Conservation (phyloP, 2,888 invertebrate genomes). For the Crocallis elinguaria region DNA sequence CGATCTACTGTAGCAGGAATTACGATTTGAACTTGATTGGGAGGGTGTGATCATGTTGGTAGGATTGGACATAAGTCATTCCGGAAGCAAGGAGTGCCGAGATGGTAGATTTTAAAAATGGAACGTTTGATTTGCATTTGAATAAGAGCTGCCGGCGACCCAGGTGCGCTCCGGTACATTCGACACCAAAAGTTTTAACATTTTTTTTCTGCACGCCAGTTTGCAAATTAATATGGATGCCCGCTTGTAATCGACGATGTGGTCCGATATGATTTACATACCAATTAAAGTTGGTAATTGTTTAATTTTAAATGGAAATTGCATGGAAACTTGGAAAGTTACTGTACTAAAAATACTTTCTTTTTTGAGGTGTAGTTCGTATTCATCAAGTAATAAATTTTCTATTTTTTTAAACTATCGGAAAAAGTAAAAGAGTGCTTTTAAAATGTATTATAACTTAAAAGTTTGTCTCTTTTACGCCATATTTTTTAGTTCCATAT, state of each 20-base stretch:
- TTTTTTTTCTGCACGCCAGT: conserved; percentile 46
- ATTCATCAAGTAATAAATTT: too few species aligned
- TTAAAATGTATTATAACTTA: too few species aligned
- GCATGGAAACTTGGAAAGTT: background rate
- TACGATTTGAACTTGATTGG: conserved; percentile 50
- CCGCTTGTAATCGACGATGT: conserved; percentile 65
- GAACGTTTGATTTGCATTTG: conserved; percentile 86
- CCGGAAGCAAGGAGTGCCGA: conserved; percentile 80
- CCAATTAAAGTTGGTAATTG: conserved; percentile 44
- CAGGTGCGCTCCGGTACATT: conserved; percentile 80
- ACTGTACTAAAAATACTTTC: too few species aligned
- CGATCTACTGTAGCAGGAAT: conserved; percentile 20
- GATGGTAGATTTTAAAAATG: conserved; percentile 85
- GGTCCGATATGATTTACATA: conserved; percentile 57
- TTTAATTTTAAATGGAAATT: conserved; percentile 28
- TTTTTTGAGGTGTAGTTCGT: too few species aligned
- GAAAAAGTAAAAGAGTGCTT: too few species aligned
- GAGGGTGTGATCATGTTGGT: conserved; percentile 50
- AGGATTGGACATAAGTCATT: conserved; percentile 80
- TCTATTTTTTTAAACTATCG: too few species aligned
- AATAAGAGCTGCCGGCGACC: conserved; percentile 83
- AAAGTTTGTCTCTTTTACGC: too few species aligned
- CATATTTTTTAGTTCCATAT: too few species aligned
- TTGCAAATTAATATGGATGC: conserved; percentile 70
- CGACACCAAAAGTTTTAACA: conserved; percentile 63